Base-by-base conservation (phyloP, 2,797 vertebrate genomes). In the Astyanax mexicanus region DNA sequence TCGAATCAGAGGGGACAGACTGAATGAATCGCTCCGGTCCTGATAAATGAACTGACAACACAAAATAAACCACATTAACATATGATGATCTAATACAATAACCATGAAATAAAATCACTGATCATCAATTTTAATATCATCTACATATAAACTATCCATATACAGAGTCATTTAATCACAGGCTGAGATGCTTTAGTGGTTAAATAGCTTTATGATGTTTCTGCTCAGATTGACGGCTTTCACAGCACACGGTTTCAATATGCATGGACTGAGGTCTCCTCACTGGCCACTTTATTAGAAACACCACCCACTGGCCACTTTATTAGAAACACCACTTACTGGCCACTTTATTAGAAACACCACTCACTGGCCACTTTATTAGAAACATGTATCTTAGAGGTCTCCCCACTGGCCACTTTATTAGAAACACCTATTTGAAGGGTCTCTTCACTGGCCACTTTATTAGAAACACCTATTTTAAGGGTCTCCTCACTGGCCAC, bases 31-130 rank as follows among this genome's bases (percentile, higher is more conserved):
- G 58, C 55, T 75, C 42, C 13, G 25, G 27, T 1, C 5, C 17
- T 17, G 68, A 70, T 65, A 71, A 77, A 77, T 71, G 68, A 77
- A 47, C 67, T 77, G 68, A 51, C 75, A 70, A 17, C 19, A n/a
- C 21, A 45, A 55, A 64, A 57, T 77, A 64, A 77, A 71, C 58
- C 55, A 49, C 68, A 25, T 21, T 11, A 38, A 25, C 64, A 38
- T 55, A 19, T 54, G 38, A 37, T 65, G 49, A 71, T 60, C 52
- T 42, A 15, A 32, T 3, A 37, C 75, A 19, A 15, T 29, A 64
- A 58, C 37, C 21, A 70, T 42, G 25, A 49, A 70, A 77, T 54
- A 52, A 69, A 54, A 60, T 23, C 45, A 11, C n/a, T n/a, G n/a
- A 44, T 40, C 55, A 52, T 55, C 19, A 57, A 29, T 57, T 55